Evolutionary conservation across 2,797 vertebrate species (phyloP).

Genomic region (Paedocypris micromegethes): DNA sequence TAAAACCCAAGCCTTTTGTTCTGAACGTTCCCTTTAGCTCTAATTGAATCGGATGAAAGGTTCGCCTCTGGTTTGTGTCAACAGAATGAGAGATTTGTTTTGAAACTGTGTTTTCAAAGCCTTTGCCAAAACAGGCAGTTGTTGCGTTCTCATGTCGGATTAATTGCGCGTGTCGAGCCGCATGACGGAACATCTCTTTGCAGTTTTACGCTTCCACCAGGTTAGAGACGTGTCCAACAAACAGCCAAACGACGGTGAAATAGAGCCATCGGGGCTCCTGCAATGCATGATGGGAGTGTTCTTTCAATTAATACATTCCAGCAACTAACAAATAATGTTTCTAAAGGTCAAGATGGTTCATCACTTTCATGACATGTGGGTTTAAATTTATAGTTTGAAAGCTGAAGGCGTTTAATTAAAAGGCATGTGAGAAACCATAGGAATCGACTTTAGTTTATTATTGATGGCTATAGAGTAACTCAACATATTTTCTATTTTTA

Average conservation of each 20-base stretch:
- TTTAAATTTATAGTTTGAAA: no score
- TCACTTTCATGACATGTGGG: no score
- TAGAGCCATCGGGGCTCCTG: conserved; percentile 57
- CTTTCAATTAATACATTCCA: no score
- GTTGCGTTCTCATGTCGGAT: conserved; percentile 32
- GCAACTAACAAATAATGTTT: no score
- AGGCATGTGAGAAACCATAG: no score
- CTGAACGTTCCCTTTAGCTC: conserved; percentile 46
- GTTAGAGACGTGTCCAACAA: conserved; percentile 29
- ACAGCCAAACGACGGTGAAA: conserved; percentile 56
- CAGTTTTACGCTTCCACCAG: neutral
- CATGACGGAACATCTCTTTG: conserved; percentile 43
- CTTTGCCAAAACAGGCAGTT: conserved; percentile 7
- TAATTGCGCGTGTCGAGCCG: conserved; percentile 38
- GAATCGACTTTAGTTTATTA: no score
- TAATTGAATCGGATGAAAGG: conserved; percentile 36
- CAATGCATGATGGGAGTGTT: conserved; percentile 54
- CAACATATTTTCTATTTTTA: no score
- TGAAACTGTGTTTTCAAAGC: neutral
- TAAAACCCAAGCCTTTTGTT: conserved; percentile 14
- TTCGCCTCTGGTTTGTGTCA: conserved; percentile 39
- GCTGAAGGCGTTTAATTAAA: no score
- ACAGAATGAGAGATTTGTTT: conserved; percentile 15
- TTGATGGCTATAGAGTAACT: no score
- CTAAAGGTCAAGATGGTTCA: no score